A percentile compares a stretch with the other conserved stretches of the same genome.
Conservation (phyloP, 2,888 invertebrate genomes). For the Allygus modestus region DNA sequence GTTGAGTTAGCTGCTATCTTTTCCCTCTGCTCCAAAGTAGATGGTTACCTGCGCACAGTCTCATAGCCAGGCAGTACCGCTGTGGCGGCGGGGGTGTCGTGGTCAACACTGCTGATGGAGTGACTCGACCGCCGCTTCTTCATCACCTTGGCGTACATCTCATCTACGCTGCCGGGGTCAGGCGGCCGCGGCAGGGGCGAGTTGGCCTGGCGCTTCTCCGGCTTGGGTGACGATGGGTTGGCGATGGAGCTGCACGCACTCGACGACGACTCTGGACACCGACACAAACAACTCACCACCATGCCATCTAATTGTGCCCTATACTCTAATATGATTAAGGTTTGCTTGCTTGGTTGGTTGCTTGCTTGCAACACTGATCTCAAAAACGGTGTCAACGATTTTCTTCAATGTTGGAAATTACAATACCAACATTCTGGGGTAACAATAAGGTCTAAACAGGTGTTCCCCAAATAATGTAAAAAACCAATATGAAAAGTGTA, state of each 20-base stretch:
- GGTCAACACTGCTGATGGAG: slow-evolving; percentile 71
- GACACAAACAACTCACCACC: slow-evolving; percentile 68
- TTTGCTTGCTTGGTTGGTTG: no score
- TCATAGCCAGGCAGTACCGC: slow-evolving; percentile 75
- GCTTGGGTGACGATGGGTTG: slow-evolving; percentile 91
- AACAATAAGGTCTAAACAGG: no score
- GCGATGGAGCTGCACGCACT: slow-evolving; percentile 83
- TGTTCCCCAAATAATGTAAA: no score
- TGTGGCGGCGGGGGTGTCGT: slow-evolving; percentile 70
- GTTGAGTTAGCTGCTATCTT: no score
- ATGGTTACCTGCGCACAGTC: slow-evolving; percentile 64
- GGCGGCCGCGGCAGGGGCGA: slow-evolving; percentile 92
- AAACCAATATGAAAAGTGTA: no score
- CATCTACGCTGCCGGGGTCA: slow-evolving; percentile 79
- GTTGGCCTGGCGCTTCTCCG: slow-evolving; percentile 93
- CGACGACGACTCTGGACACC: slow-evolving; percentile 86
- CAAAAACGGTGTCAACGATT: no score
- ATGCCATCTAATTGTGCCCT: no score
- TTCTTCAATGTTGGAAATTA: no score
- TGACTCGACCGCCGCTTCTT: slow-evolving; percentile 77
- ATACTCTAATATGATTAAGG: no score
- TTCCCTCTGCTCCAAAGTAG: no score
- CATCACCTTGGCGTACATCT: slow-evolving; percentile 93
- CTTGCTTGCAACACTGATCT: no score
- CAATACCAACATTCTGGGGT: no score